These are phyloP conservation scores for Procavia capensis DNA, from an alignment of 2,113 vertebrate species.

Conservation along the genomic window DNA sequence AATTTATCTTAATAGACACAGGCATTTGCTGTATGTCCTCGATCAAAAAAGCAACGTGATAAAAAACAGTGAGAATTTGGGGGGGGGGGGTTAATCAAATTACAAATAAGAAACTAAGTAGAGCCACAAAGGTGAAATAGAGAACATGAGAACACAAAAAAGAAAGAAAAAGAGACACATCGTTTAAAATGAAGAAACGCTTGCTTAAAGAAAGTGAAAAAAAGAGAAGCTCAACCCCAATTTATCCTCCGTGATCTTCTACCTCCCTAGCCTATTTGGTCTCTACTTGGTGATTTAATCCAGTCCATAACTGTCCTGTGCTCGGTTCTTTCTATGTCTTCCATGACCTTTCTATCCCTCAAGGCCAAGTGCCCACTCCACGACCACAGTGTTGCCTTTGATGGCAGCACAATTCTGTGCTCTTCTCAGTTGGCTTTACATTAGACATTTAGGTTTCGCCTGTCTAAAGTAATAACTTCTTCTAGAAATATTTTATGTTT, in stretches of 20 bases:
- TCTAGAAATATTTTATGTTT: slow-evolving; percentile 78
- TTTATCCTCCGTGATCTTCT: neutral
- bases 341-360: neutral
- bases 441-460: slow-evolving; percentile 28
- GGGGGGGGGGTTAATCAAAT: neutral
- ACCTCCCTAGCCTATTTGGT: neutral
- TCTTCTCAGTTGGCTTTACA: slow-evolving; percentile 24
- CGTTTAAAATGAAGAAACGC: neutral
- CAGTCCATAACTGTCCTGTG: neutral
- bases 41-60: slow-evolving; percentile 5
- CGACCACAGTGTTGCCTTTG: neutral
- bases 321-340: neutral
- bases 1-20: neutral
- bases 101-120: neutral
- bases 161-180: neutral
- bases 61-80: neutral
- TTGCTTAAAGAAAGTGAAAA: neutral
- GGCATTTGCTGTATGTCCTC: neutral
- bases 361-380: neutral
- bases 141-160: neutral
- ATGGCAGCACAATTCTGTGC: neutral
- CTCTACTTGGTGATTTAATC: neutral
- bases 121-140: neutral
- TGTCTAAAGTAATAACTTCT: slow-evolving; percentile 70
- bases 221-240: neutral